phyloP scores from a whole-genome alignment of 2,113 vertebrate species.

The Macrotis lagotis region DNA sequence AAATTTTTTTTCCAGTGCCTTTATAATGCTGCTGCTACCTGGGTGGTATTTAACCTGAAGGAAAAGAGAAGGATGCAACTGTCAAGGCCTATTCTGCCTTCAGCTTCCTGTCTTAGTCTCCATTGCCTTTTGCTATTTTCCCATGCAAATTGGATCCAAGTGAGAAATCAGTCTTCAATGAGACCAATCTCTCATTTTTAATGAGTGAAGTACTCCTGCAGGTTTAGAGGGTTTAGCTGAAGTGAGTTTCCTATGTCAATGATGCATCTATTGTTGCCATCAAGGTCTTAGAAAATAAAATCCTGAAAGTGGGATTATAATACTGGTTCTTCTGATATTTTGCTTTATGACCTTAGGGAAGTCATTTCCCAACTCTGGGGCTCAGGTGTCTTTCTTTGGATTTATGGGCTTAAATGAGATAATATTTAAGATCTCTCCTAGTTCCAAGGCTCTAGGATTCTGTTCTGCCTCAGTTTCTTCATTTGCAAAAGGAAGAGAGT shows the following conservation, averaged over 20 bases:
- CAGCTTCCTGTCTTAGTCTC: not conserved
- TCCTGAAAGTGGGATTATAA: not conserved
- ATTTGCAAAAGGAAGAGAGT: not conserved
- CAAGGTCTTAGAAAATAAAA: not conserved
- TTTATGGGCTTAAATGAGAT: not conserved
- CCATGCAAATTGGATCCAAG: not conserved
- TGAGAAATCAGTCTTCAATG: not conserved
- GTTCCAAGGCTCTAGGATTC: not conserved
- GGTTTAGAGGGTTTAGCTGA: not conserved
- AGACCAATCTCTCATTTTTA: not conserved
- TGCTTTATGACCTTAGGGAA: not conserved
- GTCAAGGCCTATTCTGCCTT: not conserved
- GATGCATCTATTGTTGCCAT: not conserved
- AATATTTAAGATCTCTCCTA: not conserved
- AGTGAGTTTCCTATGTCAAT: not conserved
- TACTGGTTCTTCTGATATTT: not conserved
- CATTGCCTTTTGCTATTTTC: not conserved
- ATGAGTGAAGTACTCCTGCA: not conserved
- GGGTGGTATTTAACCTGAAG: not conserved
- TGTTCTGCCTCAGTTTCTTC: not conserved
- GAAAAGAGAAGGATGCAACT: not conserved
- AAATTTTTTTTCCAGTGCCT: not conserved
- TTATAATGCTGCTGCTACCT: not conserved
- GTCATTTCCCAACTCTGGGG: not conserved
- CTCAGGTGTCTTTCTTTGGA: not conserved